Conservation (phyloP, 2,113 vertebrate genomes). For the Xerus inauris region DNA sequence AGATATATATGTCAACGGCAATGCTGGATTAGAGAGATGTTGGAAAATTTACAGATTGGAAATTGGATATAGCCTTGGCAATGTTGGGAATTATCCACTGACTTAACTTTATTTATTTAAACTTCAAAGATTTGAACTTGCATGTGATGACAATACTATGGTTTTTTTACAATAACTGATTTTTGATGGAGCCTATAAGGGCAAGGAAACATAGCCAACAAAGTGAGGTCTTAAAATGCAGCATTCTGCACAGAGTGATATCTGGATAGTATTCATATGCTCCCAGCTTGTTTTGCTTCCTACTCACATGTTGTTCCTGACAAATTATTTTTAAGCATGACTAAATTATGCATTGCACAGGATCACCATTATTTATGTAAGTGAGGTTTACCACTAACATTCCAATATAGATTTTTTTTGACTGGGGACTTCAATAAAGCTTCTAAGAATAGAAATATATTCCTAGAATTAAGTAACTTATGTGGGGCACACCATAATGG, state of each 20-base stretch:
- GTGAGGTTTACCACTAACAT: constrained; percentile 75
- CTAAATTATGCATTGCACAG: constrained; percentile 71
- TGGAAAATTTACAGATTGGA: background rate
- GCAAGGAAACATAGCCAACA: background rate
- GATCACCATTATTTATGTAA: constrained; percentile 72
- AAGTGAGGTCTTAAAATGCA: constrained; percentile 14
- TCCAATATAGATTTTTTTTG: constrained; percentile 68
- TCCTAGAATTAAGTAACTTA: constrained; percentile 72
- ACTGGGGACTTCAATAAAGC: constrained; percentile 66
- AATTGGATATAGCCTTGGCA: background rate
- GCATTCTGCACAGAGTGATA: background rate
- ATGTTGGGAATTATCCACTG: background rate
- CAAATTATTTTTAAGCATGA: constrained; percentile 72
- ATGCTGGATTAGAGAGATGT: background rate
- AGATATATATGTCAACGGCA: background rate
- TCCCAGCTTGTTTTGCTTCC: constrained; percentile 27
- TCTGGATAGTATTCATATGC: background rate
- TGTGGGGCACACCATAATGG: constrained; percentile 53
- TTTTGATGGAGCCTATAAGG: background rate
- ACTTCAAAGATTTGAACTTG: constrained; percentile 13
- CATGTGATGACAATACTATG: background rate
- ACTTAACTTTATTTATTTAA: background rate
- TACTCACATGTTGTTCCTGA: constrained; percentile 5
- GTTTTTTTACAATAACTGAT: constrained; percentile 6
- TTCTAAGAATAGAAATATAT: constrained; percentile 72